Evolutionary conservation across 2,113 vertebrate genomes (phyloP).

Genomic region (Cryptotis parvus): DNA sequence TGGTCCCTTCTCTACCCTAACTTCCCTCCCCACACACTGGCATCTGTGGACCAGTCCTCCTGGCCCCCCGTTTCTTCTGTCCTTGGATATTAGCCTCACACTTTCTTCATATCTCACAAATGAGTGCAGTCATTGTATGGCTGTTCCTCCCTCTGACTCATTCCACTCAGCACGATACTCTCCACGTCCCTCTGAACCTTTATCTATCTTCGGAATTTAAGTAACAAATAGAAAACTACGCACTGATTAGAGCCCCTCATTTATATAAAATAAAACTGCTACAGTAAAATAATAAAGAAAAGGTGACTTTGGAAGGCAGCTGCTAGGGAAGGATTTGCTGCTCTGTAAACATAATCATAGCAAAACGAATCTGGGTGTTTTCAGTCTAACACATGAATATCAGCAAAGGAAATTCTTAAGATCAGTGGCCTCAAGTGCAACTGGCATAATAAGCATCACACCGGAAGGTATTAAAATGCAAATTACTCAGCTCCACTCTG

Average conservation of each 20-base stretch:
- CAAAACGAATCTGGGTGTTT: not conserved
- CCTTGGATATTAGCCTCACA: too few species aligned
- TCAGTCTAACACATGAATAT: not conserved
- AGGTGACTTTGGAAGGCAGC: constrained; percentile 20
- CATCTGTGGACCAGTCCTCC: too few species aligned
- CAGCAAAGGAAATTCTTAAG: not conserved
- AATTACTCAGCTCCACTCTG: not conserved
- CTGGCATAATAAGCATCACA: not conserved
- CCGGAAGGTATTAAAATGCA: not conserved
- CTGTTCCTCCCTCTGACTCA: too few species aligned
- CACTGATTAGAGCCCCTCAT: not conserved
- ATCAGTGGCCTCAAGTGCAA: not conserved
- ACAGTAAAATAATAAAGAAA: constrained; percentile 1
- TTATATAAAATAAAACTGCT: constrained; percentile 1
- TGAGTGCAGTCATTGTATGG: too few species aligned
- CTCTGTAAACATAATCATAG: not conserved
- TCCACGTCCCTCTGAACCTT: not conserved
- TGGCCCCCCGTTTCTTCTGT: too few species aligned
- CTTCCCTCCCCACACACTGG: too few species aligned
- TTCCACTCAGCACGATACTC: too few species aligned
- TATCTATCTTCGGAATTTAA: not conserved
- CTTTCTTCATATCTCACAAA: too few species aligned
- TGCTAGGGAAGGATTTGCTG: not conserved
- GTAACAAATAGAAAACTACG: not conserved
- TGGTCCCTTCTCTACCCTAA: too few species aligned